Base-by-base conservation (phyloP, 2,113 vertebrate genomes). In the Bubo bubo region DNA sequence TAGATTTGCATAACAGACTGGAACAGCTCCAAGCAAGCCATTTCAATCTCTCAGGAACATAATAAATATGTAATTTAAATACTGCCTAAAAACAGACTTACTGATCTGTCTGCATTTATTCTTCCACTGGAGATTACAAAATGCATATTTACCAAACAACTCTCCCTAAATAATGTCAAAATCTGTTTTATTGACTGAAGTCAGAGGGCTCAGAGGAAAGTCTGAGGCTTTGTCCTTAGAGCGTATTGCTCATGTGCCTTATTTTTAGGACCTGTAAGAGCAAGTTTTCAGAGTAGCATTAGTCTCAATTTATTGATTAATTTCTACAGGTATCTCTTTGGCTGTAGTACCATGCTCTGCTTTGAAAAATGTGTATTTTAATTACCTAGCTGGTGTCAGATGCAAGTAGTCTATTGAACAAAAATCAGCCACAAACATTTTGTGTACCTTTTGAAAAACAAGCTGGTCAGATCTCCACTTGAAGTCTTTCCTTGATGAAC, bases 1-100 rank as follows among this genome's bases (percentile, higher is more conserved):
- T 68, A 68, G 39, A 85, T 96, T 93, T 94, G 53, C 27, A 55
- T 90, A 80, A 62, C 60, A 68, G 24, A 26, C 68, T 96, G 83
- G 24, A 84, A 90, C 45, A 91, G 77, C 55, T 91, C 52, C 74
- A 96, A 95, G 35, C n/a, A 63, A 83, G 17, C 58, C 13, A 93
- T 77, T 94, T 94, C 76, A 59, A 8, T 90, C 76, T 96, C 93
- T 56, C 43, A 62, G 45, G 81, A 96, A 68, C 41, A 55, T 91
- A 84, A 73, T 79, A 91, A 93, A 72, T 62, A 87, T 39, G 62
- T 28, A 92, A 95, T 97, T 97, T 74, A 43, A 92, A 71, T 88
- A 71, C 75, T 88, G 41, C 43, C 34, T 77, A 79, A 86, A 93
- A 93, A 71, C 53, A 12, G 81, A 81, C 68, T 87, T 93, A 77